These are phyloP conservation scores for Microctenopoma lineatum DNA, from an alignment of 2,797 vertebrate species.

Conservation along the genomic window DNA sequence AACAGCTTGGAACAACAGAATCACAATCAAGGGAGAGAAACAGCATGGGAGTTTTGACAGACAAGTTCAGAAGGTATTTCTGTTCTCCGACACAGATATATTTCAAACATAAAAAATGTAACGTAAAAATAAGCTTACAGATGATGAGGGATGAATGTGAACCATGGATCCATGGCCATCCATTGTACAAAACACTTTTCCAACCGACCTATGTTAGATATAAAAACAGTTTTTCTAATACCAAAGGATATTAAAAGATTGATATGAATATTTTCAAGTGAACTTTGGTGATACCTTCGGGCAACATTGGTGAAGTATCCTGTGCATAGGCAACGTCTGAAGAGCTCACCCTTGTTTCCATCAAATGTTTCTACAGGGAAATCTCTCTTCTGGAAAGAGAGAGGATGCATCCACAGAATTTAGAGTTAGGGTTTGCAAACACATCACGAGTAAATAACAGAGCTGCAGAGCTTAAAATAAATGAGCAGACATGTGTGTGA, in stretches of 20 bases:
- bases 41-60: neutral
- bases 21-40: neutral
- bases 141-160: constrained; percentile 95
- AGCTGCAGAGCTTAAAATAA: neutral
- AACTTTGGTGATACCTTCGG: constrained; percentile 84
- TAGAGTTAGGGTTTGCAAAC: neutral
- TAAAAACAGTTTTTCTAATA: constrained; percentile 6
- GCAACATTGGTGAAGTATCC: constrained; percentile 97
- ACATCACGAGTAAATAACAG: neutral
- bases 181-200: constrained; percentile 97
- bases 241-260: neutral
- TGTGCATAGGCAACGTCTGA: constrained; percentile 91
- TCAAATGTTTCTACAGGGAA: constrained; percentile 90
- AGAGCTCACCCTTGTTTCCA: constrained; percentile 89
- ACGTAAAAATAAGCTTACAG: constrained; percentile 80
- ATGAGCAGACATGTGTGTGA: neutral
- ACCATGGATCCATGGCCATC: constrained; percentile 96
- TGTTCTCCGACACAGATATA: neutral
- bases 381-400: constrained; percentile 85
- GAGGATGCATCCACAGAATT: constrained; percentile 8
- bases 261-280: neutral
- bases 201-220: constrained; percentile 86
- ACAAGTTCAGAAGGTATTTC: neutral
- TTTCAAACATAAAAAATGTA: neutral
- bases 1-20: constrained; percentile 82